Conservation (phyloP, 2,888 invertebrate genomes). For the Trypoxylon attenuatum region DNA sequence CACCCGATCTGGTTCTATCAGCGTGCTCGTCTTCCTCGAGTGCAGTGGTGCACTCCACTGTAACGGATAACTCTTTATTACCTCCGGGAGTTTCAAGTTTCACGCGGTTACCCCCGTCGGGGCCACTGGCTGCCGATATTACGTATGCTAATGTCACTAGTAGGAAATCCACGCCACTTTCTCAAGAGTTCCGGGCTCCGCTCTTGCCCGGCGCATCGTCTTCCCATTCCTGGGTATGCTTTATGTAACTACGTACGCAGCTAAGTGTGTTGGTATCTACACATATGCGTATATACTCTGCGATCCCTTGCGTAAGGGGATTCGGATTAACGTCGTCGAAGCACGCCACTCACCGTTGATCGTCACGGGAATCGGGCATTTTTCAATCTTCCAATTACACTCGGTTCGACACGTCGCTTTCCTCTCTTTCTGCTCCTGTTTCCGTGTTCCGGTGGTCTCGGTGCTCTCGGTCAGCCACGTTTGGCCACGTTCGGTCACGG, state of each 20-base stretch:
- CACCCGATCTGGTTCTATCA: conserved; percentile 9
- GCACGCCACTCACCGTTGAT: too few relatives aligned
- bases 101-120: conserved; percentile 26
- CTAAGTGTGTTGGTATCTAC: too few relatives aligned
- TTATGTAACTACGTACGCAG: too few relatives aligned
- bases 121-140: conserved; percentile 53
- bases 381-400: background rate
- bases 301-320: too few relatives aligned
- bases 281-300: too few relatives aligned
- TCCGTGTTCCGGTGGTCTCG: too few relatives aligned
- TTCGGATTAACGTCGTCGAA: too few relatives aligned
- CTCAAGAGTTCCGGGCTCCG: conserved; percentile 17
- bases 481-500: conserved; percentile 13
- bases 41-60: conserved; percentile 16
- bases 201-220: background rate
- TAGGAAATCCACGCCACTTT: conserved; percentile 49
- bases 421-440: background rate
- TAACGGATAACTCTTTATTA: conserved; percentile 60
- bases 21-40: conserved; percentile 6
- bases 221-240: too few relatives aligned
- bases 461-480: background rate
- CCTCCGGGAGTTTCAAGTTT: conserved; percentile 61
- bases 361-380: too few relatives aligned
- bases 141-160: conserved; percentile 61
- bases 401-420: background rate